These are phyloP conservation scores for Phataginus tetradactyla DNA, from an alignment of 2,797 vertebrate species.

Conservation along the genomic window DNA sequence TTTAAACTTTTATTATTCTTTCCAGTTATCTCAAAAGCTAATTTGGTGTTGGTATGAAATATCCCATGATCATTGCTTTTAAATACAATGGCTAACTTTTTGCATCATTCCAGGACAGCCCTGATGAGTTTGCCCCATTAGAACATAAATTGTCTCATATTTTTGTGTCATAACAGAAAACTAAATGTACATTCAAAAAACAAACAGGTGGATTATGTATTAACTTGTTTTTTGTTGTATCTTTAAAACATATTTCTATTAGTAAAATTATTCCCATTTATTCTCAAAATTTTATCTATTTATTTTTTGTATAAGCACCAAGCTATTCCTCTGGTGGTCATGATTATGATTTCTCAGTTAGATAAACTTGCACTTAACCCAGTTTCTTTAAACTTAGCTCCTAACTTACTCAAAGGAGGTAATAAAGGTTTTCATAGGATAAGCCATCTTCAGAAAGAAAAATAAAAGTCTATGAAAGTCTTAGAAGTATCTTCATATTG, in stretches of 20 bases:
- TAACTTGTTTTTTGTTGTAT: background rate
- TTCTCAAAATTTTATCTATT: background rate
- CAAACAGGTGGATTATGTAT: background rate
- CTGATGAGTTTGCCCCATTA: background rate
- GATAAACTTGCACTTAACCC: background rate
- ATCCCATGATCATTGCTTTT: background rate
- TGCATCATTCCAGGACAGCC: background rate
- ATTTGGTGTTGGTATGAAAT: background rate
- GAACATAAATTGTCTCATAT: background rate
- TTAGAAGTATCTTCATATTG: background rate
- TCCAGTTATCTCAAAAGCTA: background rate
- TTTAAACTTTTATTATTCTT: background rate
- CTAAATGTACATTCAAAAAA: background rate
- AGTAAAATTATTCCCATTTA: background rate
- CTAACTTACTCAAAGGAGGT: background rate
- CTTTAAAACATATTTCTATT: background rate
- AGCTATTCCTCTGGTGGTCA: background rate
- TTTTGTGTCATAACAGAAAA: background rate
- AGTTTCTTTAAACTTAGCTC: background rate
- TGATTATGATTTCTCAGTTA: background rate
- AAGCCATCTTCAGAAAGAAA: background rate
- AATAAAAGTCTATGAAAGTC: background rate
- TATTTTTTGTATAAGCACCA: background rate
- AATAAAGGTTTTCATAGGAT: background rate
- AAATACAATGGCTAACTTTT: background rate